Evolutionary conservation across 2,888 invertebrate species (phyloP), one percentile per base, ranked within the genome.

Genomic region (Scaptomyza cyrtandrae): DNA sequence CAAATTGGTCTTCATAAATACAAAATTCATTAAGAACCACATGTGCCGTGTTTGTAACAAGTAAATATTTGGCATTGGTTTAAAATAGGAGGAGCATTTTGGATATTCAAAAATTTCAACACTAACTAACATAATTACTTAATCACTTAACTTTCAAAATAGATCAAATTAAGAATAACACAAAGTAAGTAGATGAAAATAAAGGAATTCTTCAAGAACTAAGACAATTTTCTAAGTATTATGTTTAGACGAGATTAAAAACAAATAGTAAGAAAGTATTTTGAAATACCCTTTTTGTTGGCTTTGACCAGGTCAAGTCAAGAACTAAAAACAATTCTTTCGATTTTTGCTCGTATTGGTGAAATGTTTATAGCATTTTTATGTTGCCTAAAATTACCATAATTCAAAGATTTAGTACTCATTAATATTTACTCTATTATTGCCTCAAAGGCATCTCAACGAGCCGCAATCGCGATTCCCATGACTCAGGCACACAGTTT

Each of bases 361-460:
- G 0, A 24, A 24, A 24, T 33, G 55, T 53, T 74, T 71, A 80
- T 78, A 35, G 52, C 66, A 65, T 57, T 75, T 77, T 70, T 68
- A 83, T 54, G 66, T 57, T 63, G 56, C 54, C 63, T 53, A 56
- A 69, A 78, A 74, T 76, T 69, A 60, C 66, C 76, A 84, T 76
- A 74, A 70, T 61, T 84, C 69, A 75, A 58, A 59, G 55, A 66
- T 53, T 49, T 70, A 81, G 64, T 70, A 61, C 59, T 58, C 64
- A 81, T 78, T 81, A 57, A 65, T 59, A 71, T 57, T 75, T 70
- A 77, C 69, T 75, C 50, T 66, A 55, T 53, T 62, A 75, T 59
- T 70, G 70, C 57, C 73, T 48, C 46, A 37, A 56, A 64, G 61
- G 62, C 69, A 68, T 57, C 45, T 60, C 52, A 65, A 31, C 13